phyloP scores from a whole-genome alignment of 64 coral and sea anemone genomes.

The Montipora efflorescens region DNA sequence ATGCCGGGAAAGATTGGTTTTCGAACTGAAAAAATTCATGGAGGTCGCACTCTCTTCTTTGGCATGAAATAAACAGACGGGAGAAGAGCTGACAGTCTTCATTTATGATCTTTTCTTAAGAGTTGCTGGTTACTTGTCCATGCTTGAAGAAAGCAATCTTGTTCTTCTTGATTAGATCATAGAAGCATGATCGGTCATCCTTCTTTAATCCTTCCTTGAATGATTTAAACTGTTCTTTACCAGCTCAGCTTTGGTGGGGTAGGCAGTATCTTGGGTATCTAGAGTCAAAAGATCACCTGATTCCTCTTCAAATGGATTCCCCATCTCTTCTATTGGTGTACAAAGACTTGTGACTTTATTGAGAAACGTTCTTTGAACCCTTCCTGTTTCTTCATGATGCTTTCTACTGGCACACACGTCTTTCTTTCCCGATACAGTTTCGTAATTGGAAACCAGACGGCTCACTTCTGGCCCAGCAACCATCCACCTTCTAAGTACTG shows the following conservation, averaged over 20 bases:
- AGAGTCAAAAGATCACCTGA: constrained; percentile 50
- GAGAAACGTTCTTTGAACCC: constrained; percentile 52
- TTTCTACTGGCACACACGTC: too few relatives aligned
- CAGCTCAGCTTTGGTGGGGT: constrained; percentile 60
- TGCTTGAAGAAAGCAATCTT: constrained; percentile 51
- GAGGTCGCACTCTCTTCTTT: constrained; percentile 62
- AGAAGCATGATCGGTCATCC: constrained; percentile 45
- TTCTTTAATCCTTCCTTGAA: constrained; percentile 56
- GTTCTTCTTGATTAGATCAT: constrained; percentile 72
- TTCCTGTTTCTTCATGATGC: not conserved
- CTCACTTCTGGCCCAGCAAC: too few relatives aligned
- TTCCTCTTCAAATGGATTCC: constrained; percentile 67
- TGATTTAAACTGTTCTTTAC: not conserved
- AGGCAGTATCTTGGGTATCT: constrained; percentile 64
- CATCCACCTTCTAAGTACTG: not conserved
- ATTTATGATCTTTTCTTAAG: constrained; percentile 66
- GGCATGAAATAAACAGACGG: constrained; percentile 65
- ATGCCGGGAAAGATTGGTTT: constrained; percentile 64
- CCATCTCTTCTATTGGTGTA: constrained; percentile 58
- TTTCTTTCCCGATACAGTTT: too few relatives aligned
- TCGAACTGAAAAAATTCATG: constrained; percentile 72
- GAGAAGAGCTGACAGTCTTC: constrained; percentile 66
- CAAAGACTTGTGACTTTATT: constrained; percentile 36
- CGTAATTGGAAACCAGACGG: too few relatives aligned
- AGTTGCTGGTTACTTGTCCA: constrained; percentile 32